These are phyloP conservation scores for Pluvianellus socialis DNA, from an alignment of 2,113 vertebrate species.

Conservation along the genomic window DNA sequence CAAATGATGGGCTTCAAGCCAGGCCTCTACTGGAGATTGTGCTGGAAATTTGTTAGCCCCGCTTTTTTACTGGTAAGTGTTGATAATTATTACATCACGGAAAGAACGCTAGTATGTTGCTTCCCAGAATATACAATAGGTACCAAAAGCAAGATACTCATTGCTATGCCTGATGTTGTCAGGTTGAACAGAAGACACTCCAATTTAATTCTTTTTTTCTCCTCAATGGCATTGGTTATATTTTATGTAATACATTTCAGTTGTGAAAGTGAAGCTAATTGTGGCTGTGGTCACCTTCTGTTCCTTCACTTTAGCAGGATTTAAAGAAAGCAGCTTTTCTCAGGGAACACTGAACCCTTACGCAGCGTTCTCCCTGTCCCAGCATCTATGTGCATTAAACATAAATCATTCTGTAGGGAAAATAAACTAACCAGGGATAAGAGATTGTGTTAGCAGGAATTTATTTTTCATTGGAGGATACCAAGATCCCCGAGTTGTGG, in stretches of 20 bases:
- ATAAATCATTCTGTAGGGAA: not conserved
- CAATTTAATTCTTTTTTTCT: not conserved
- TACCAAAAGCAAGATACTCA: not conserved
- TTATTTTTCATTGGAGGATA: not conserved
- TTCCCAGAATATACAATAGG: not conserved
- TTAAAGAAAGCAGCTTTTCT: not conserved
- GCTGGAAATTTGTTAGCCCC: conserved; percentile 98
- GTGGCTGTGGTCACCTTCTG: not conserved
- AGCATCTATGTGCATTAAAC: not conserved
- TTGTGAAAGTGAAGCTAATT: not conserved
- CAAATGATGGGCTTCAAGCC: conserved; percentile 98
- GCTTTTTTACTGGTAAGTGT: conserved; percentile 90
- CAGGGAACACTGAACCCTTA: not conserved
- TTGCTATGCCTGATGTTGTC: not conserved
- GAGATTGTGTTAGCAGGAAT: not conserved
- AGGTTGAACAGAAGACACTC: not conserved
- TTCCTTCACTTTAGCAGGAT: not conserved
- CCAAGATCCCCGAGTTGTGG: not conserved
- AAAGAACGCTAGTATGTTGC: not conserved
- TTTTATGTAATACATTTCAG: not conserved
- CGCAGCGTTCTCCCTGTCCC: not conserved
- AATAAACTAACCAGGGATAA: not conserved
- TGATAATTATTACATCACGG: not conserved
- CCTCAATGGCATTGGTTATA: not conserved
- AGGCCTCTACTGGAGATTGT: conserved; percentile 98